A percentile compares a stretch with the other conserved stretches of the same genome.
Conservation (phyloP, 2,888 invertebrate species). For the Tiliacea citrago region DNA sequence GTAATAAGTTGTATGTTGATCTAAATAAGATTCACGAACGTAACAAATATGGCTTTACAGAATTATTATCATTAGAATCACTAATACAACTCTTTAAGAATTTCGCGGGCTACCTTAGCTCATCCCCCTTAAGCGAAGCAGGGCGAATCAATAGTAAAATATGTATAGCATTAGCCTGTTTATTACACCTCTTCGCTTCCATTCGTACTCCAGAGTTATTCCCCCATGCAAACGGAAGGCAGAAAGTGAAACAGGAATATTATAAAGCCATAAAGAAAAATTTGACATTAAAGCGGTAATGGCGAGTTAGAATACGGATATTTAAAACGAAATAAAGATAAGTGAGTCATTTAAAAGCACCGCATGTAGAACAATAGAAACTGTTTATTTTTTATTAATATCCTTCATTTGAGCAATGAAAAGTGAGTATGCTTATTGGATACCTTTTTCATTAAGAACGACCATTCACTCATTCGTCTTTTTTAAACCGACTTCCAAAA, state of each 20-base stretch:
- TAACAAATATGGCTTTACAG: no score
- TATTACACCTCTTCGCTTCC: neutral
- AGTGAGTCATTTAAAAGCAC: constrained; percentile 17
- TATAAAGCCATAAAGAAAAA: constrained; percentile 47
- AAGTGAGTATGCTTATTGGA: neutral
- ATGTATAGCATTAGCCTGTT: neutral
- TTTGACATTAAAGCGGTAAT: constrained; percentile 44
- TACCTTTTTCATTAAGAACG: neutral
- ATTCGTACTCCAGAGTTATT: constrained; percentile 24
- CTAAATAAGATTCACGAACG: no score
- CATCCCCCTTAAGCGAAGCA: neutral
- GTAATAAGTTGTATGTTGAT: no score
- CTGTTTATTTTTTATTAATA: constrained; percentile 4
- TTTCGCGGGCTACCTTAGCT: no score
- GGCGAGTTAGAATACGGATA: constrained; percentile 4
- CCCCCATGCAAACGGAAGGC: constrained; percentile 29
- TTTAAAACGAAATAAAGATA: constrained; percentile 27
- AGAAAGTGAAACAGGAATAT: constrained; percentile 45
- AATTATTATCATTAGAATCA: no score
- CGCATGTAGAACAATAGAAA: neutral
- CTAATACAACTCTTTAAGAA: no score
- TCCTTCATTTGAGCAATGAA: neutral
- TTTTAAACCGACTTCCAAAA: no score
- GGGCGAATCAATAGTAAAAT: neutral
- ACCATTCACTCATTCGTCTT: no score